Evolutionary conservation across 2,888 invertebrate species (phyloP), one percentile per base, ranked within the genome.

Genomic region (Cryptocephalus moraei): DNA sequence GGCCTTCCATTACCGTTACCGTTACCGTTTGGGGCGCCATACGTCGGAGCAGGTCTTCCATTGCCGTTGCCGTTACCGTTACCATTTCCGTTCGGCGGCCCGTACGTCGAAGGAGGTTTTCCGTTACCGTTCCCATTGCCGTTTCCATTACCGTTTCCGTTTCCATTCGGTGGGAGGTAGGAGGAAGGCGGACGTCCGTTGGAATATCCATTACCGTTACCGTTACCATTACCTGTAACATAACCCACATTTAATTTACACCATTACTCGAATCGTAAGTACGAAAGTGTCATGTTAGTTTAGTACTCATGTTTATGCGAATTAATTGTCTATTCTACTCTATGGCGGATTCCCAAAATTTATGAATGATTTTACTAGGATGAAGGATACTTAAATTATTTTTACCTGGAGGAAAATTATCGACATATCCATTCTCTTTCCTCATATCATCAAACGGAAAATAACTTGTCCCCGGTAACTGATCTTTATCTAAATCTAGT

Each of bases 121-220:
- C 36, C 57, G 49, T 60, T 54, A 34, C 59, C 60, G 32, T 57
- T 54, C 33, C 58, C 57, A 49, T 56, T 52, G 34, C 53, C 60
- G 56, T 50, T 55, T 11, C 45, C 41, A 11, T 44, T 44, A 9
- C 48, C 48, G 39, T 48, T 44, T 12, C 48, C 48, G 39, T 48
- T 44, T 12, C 32, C 33, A 41, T 48, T 45, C 9, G 39, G 4
- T 11, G 22, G 31, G n/a, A 36, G 12, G 12, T 36, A 36, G 41
- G 53, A 49, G 34, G 61, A 60, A 41, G 54, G 49, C 41, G 46
- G 46, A 38, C 43, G 41, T 43, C 53, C 43, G 46, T 41, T 50
- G 4, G 48, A 38, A 22, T 50, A 48, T 8, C 51, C 48, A n/a
- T 46, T 44, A 39, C 48, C 53, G 13, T 49, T 52, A 32, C 62